Conservation (phyloP, 2,797 vertebrate genomes). For the Sparus aurata region DNA sequence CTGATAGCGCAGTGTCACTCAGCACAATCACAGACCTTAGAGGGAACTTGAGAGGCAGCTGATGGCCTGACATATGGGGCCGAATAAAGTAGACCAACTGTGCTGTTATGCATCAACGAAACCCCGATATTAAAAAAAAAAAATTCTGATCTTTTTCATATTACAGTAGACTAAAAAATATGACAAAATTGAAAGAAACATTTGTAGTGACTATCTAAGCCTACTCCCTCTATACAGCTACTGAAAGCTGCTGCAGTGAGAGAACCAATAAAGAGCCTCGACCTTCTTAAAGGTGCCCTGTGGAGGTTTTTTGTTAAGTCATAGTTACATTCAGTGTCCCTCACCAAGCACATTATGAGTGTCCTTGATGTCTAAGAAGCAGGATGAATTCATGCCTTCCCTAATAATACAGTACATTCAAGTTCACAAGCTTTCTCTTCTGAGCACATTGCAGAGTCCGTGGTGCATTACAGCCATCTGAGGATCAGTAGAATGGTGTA, state of each 20-base stretch:
- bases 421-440: neutral
- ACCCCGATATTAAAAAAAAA: neutral
- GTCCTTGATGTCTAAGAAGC: neutral
- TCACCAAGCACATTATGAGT: neutral
- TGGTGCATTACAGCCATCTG: neutral
- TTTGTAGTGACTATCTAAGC: neutral
- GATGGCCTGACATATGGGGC: neutral
- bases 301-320: neutral
- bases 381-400: neutral
- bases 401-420: neutral
- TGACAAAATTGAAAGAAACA: neutral
- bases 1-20: neutral
- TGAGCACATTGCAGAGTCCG: neutral
- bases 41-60: neutral
- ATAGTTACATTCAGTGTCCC: neutral
- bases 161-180: neutral
- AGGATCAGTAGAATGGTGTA: neutral
- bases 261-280: neutral
- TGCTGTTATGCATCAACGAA: neutral
- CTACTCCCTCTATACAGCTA: neutral
- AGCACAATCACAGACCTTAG: conserved; percentile 1
- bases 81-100: neutral
- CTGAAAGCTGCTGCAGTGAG: neutral
- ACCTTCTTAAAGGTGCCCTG: conserved; percentile 1
- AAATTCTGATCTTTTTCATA: neutral